phyloP scores from a whole-genome alignment of 1,140 invertebrate genomes.

The Chionoecetes opilio region DNA sequence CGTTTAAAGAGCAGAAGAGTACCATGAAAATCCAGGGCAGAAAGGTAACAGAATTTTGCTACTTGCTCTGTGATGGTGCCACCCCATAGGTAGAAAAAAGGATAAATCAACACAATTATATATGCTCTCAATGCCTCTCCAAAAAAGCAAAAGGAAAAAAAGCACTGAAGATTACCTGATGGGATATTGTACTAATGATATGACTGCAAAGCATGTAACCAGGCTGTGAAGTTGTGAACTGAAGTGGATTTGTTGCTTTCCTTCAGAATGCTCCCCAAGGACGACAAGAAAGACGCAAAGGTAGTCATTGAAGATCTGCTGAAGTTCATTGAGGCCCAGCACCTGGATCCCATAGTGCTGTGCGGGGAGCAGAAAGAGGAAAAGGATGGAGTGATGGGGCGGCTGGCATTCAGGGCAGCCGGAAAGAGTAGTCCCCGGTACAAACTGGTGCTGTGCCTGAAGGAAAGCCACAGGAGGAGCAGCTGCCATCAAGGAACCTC shows the following conservation, averaged over 20 bases:
- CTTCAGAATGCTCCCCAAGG: neutral
- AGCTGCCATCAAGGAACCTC: neutral
- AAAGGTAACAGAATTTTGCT: no score
- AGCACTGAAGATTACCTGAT: no score
- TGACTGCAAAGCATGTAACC: neutral
- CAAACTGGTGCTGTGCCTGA: neutral
- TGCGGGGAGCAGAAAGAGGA: slow-evolving; percentile 22
- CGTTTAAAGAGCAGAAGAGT: no score
- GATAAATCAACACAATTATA: neutral
- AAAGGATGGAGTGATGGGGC: neutral
- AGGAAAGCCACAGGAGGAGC: neutral
- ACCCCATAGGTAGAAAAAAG: neutral
- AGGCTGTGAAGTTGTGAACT: neutral
- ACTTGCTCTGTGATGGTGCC: no score
- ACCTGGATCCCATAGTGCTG: neutral
- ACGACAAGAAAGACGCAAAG: no score
- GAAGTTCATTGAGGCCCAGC: neutral
- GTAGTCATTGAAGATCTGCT: slow-evolving; percentile 29
- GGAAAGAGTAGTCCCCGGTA: neutral
- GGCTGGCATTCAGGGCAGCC: neutral
- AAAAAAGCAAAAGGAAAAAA: neutral
- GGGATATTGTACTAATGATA: neutral
- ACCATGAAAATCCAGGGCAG: no score
- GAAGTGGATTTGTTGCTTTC: neutral
- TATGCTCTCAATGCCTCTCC: neutral